Conservation (phyloP, 2,888 invertebrate species). For the Stenichneumon culpator region DNA sequence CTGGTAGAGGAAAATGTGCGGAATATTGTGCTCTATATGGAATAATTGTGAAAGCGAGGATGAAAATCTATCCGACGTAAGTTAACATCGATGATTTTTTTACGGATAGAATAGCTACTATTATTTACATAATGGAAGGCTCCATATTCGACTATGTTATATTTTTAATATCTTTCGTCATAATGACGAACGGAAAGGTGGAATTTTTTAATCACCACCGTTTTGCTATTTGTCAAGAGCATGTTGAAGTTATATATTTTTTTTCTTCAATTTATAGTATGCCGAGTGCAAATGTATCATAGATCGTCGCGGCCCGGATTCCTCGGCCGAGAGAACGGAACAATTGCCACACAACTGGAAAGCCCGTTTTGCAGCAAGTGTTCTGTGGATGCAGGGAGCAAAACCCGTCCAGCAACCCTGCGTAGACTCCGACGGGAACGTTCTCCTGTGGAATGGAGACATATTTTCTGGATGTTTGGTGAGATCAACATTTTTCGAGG, state of each 20-base stretch:
- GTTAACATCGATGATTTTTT: constrained; percentile 71
- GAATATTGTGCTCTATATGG: constrained; percentile 86
- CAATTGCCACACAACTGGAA: constrained; percentile 75
- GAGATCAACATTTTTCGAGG: constrained; percentile 36
- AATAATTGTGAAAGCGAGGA: constrained; percentile 67
- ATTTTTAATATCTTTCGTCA: neutral
- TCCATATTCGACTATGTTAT: neutral
- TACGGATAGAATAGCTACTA: constrained; percentile 23
- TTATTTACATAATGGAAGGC: neutral
- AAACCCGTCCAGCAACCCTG: constrained; percentile 89
- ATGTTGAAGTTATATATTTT: neutral
- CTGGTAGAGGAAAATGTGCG: constrained; percentile 85
- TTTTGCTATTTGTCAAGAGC: neutral
- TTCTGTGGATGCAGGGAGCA: constrained; percentile 95
- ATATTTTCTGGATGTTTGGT: constrained; percentile 89
- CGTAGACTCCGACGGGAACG: constrained; percentile 87
- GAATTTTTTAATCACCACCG: neutral
- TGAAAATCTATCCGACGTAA: constrained; percentile 66
- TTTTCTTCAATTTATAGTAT: constrained; percentile 83
- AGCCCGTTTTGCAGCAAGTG: constrained; percentile 85
- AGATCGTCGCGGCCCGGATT: constrained; percentile 88
- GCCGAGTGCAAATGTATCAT: constrained; percentile 84
- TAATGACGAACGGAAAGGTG: no score
- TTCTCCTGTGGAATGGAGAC: constrained; percentile 96
- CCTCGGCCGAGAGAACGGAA: constrained; percentile 68